A percentile compares a stretch with the other conserved stretches of the same genome.
Conservation (phyloP, 2,797 vertebrate species). For the Peromyscus attwateri region DNA sequence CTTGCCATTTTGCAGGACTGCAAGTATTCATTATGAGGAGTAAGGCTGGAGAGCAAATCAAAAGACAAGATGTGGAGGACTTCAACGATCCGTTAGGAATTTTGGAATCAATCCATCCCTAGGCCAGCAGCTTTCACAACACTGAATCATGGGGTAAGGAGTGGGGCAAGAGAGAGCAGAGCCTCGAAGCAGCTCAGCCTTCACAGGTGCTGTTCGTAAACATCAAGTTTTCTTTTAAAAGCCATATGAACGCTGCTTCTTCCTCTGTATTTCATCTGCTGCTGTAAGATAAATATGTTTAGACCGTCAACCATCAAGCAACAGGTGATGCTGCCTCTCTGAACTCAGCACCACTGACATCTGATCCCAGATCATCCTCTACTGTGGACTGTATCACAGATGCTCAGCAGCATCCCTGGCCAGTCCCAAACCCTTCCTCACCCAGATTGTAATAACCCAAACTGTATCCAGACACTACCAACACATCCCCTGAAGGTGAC, state of each 20-base stretch:
- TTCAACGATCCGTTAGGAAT: fast-evolving
- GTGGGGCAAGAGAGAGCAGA: background rate
- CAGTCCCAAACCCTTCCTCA: background rate
- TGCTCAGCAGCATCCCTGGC: background rate
- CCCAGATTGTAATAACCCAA: background rate
- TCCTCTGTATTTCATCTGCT: background rate
- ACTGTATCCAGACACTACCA: background rate
- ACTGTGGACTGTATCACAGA: fast-evolving
- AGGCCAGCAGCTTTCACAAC: background rate
- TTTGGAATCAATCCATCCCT: background rate
- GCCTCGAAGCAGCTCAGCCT: background rate
- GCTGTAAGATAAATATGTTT: background rate
- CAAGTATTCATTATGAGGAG: background rate
- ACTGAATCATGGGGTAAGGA: background rate
- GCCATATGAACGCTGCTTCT: background rate
- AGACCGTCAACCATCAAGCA: background rate
- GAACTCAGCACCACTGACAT: background rate
- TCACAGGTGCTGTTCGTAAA: background rate
- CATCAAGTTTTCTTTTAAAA: background rate
- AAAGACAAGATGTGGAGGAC: background rate
- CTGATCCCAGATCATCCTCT: too few species aligned
- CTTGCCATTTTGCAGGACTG: background rate
- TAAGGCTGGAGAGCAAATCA: background rate
- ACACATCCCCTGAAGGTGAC: fast-evolving
- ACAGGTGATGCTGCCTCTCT: background rate